Percentiles rank a stretch among this genome's conserved stretches.
Evolutionary conservation across 2,113 vertebrate genomes (phyloP).

Genomic region (Pteronura brasiliensis): DNA sequence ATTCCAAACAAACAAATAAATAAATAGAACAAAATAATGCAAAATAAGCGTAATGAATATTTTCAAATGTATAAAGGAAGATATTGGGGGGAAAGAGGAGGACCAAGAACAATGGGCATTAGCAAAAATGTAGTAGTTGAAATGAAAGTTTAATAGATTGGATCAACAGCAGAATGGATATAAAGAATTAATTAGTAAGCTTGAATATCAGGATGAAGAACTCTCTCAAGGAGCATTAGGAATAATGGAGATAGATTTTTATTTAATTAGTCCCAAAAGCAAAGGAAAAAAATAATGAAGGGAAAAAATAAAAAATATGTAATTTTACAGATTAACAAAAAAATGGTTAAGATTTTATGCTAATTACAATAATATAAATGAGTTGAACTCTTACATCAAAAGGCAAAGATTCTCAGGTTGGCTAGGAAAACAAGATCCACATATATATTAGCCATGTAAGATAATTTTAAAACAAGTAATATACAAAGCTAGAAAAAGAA

Average conservation of each 20-base stretch:
- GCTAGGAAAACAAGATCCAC: not conserved
- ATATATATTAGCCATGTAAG: not conserved
- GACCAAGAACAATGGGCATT: not conserved
- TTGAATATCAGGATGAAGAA: not conserved
- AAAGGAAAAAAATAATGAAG: not conserved
- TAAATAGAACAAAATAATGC: not conserved
- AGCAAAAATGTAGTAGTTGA: not conserved
- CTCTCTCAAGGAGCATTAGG: not conserved
- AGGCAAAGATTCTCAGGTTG: not conserved
- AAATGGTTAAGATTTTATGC: not conserved
- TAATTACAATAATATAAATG: not conserved
- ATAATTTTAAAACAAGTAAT: conserved; percentile 1
- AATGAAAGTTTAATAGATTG: not conserved
- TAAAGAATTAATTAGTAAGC: not conserved
- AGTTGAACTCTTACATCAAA: not conserved
- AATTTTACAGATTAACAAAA: conserved; percentile 23
- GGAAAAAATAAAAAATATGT: not conserved
- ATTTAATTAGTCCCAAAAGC: not conserved
- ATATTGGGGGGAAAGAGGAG: not conserved
- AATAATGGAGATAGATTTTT: not conserved
- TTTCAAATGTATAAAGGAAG: not conserved
- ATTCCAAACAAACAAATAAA: not conserved
- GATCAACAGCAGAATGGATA: not conserved
- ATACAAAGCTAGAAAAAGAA: not conserved
- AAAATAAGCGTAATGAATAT: not conserved